Conservation (phyloP, 2,888 invertebrate genomes). For the Platerodrilus igneus region DNA sequence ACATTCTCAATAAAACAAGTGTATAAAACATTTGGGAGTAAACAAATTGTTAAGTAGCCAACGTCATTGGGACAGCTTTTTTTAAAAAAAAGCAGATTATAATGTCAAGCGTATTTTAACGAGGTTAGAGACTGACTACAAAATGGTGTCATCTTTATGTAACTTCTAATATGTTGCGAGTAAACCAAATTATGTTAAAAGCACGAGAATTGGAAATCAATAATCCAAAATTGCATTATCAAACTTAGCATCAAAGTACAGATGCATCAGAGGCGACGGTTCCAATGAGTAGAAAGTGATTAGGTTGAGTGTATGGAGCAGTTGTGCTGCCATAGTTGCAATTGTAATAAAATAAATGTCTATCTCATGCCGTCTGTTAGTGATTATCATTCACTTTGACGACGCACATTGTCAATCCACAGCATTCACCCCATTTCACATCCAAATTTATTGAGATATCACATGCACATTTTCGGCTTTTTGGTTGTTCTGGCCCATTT, state of each 20-base stretch:
- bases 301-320: slow-evolving; percentile 33
- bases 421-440: slow-evolving; percentile 14
- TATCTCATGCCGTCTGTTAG: slow-evolving; percentile 39
- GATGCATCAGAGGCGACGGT: slow-evolving; percentile 23
- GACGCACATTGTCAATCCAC: slow-evolving; percentile 22
- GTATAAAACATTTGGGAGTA: too few species aligned
- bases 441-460: slow-evolving; percentile 22
- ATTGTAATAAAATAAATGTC: slow-evolving; percentile 44
- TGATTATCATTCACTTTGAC: slow-evolving; percentile 40
- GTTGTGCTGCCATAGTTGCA: slow-evolving; percentile 37
- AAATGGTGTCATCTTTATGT: too few species aligned
- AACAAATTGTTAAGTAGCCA: too few species aligned
- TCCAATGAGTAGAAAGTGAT: slow-evolving; percentile 23
- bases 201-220: slow-evolving; percentile 18
- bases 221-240: slow-evolving; percentile 22
- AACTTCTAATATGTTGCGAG: too few species aligned
- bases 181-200: slow-evolving; percentile 17
- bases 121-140: too few species aligned
- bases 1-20: too few species aligned
- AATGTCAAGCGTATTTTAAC: too few species aligned
- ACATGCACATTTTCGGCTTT: slow-evolving; percentile 17
- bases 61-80: too few species aligned
- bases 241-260: slow-evolving; percentile 21
- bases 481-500: slow-evolving; percentile 22
- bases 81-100: too few species aligned